Evolutionary conservation across 1,140 invertebrate species (phyloP).

Genomic region (Wiebesia pumilae): DNA sequence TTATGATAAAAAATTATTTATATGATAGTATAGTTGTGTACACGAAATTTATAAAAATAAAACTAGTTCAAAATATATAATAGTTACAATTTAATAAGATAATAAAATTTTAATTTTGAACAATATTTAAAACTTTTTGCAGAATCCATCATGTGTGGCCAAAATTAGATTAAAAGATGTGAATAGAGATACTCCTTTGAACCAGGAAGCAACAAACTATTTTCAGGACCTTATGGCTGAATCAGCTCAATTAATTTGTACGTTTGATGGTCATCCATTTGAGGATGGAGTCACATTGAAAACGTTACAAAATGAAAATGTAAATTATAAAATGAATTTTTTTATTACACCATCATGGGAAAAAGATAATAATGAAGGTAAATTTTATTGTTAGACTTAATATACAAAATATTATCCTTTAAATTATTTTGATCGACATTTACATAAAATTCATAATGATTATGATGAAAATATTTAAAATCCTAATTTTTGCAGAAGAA

Average conservation of each 20-base stretch:
- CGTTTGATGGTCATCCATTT: slow-evolving; percentile 54
- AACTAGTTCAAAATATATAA: neutral
- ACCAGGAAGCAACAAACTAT: slow-evolving; percentile 60
- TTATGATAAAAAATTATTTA: too few species aligned
- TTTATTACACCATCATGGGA: slow-evolving; percentile 62
- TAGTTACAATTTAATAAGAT: neutral
- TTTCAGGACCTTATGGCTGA: slow-evolving; percentile 55
- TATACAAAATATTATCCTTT: slow-evolving; percentile 5
- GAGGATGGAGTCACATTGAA: slow-evolving; percentile 63
- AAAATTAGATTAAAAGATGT: slow-evolving; percentile 64
- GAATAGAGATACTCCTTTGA: slow-evolving; percentile 59
- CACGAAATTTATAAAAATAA: too few species aligned
- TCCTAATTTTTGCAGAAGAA: slow-evolving; percentile 55
- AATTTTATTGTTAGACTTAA: slow-evolving; percentile 27
- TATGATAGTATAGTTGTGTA: too few species aligned
- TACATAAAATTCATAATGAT: neutral
- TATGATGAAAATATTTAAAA: neutral
- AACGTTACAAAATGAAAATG: slow-evolving; percentile 46
- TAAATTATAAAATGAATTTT: slow-evolving; percentile 63
- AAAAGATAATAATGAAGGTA: slow-evolving; percentile 52
- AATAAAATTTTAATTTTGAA: neutral
- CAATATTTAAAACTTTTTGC: neutral
- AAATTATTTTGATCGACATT: neutral
- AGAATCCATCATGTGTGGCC: slow-evolving; percentile 51
- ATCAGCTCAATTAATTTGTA: slow-evolving; percentile 58